These are phyloP conservation scores for Chrysochloris asiatica DNA, from an alignment of 2,113 vertebrate genomes.

Conservation along the genomic window DNA sequence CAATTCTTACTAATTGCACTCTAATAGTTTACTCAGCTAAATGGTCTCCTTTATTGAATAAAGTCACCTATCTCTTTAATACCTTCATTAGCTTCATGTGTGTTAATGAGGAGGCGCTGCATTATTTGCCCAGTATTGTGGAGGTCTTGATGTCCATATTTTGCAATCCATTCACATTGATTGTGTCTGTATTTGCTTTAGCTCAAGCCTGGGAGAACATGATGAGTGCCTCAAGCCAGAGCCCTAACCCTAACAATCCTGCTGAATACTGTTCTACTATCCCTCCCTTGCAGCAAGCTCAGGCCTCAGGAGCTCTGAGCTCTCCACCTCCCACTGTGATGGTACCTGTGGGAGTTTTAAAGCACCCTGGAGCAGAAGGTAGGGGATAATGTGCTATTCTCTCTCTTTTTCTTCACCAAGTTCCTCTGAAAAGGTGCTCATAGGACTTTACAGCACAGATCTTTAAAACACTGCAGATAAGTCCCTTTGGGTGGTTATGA, in stretches of 20 bases:
- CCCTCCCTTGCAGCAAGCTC: conserved; percentile 98
- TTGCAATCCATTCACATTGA: conserved; percentile 80
- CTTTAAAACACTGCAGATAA: conserved; percentile 55
- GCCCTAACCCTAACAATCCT: conserved; percentile 98
- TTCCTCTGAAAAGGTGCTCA: conserved; percentile 71
- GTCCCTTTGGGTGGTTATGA: conserved; percentile 61
- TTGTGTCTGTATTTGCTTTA: conserved; percentile 87
- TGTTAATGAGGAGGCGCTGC: conserved; percentile 68
- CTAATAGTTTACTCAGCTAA: conserved; percentile 54
- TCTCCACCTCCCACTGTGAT: conserved; percentile 98
- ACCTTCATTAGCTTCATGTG: conserved; percentile 52
- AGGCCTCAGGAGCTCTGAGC: conserved; percentile 96
- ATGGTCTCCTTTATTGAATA: conserved; percentile 55
- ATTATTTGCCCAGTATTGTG: conserved; percentile 76
- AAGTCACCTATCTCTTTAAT: conserved; percentile 49
- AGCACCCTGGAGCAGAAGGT: conserved; percentile 95
- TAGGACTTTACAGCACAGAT: conserved; percentile 60
- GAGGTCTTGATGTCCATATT: conserved; percentile 74
- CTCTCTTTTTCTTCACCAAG: conserved; percentile 71
- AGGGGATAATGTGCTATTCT: conserved; percentile 73
- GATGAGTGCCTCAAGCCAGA: conserved; percentile 91
- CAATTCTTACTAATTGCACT: conserved; percentile 55
- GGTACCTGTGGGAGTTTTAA: conserved; percentile 98
- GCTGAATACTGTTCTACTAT: conserved; percentile 99
- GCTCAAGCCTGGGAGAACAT: conserved; percentile 94